Base-by-base conservation (phyloP, 1,140 invertebrate genomes). In the Drosophila bocqueti region DNA sequence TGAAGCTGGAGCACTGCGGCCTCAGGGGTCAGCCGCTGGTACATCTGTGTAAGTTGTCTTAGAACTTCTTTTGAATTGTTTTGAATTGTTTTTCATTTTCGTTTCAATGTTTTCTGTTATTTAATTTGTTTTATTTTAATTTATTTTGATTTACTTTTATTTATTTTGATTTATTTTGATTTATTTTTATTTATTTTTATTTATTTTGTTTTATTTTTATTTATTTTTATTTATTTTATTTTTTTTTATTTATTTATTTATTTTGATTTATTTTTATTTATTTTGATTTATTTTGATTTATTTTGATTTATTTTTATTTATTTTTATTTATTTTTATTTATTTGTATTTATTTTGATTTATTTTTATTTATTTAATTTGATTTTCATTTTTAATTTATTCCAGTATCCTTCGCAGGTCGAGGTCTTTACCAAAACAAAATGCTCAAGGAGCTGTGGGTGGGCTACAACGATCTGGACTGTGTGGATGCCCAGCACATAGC, bases 401-500 rank as follows among this genome's bases (percentile, higher is more conserved):
- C 24, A 66, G 63, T 66, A 31, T 74, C 26, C 29, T 71, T 69
- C 69, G 18, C 93, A 97, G 97, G 96, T 90, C 95, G 95, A 83
- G 96, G 96, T 18, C 93, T 98, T 15, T 97, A 97, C 91, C 94
- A 96, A 81, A 98, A 98, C 93, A 95, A 95, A 45, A 95, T 95
- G 45, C 93, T 98, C 57, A 95, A 95, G 52, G 97, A 98, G 93
- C 93, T 98, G 54, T 96, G 97, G 83, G 93, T 98, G 74, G 96
- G 96, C 58, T 97, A 98, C 91, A 98, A 98, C 91, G 94, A 95
- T 79, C 94, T 98, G 64, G 94, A 95, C 72, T 93, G 95, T 34
- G 94, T 94, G 63, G 97, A 98, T 94, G 97, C 96, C 16, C 94
- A 95, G 77, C 96, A 97, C 74, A 93, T 98, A 42, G 96, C 95